A percentile compares a stretch with the other conserved stretches of the same genome.
Conservation (phyloP, 37 sponge, comb jelly and placozoan genomes). For the Cladorhizidae sp. region DNA sequence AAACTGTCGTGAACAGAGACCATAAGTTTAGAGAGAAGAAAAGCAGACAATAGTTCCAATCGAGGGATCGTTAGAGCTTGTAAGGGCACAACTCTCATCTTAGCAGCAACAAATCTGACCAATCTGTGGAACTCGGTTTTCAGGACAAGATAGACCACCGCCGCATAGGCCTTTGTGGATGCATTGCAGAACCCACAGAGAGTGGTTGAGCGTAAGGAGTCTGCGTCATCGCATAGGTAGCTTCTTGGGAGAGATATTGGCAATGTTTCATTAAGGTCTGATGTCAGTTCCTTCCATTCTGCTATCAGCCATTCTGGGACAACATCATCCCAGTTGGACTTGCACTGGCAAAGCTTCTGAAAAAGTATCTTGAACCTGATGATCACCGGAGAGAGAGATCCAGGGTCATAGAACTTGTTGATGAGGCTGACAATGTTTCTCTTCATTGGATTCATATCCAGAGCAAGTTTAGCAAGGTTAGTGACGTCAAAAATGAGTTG, state of each 20-base stretch:
- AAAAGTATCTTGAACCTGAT: conserved; percentile 57
- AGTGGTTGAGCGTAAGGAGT: not conserved
- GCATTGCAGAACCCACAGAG: conserved; percentile 68
- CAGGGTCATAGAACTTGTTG: conserved; percentile 58
- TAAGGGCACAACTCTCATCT: conserved; percentile 53
- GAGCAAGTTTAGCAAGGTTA: conserved; percentile 13
- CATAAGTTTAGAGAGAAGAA: conserved; percentile 44
- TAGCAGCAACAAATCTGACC: conserved; percentile 44
- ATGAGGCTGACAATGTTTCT: conserved; percentile 36
- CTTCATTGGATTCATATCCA: conserved; percentile 34
- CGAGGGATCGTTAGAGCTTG: conserved; percentile 47
- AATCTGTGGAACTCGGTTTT: not conserved
- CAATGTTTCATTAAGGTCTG: conserved; percentile 8
- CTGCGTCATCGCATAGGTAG: not conserved
- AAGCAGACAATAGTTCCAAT: conserved; percentile 45
- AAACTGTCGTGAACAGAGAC: conserved; percentile 17
- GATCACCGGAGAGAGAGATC: conserved; percentile 49
- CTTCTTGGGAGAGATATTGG: conserved; percentile 44
- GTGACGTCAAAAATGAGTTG: conserved; percentile 33
- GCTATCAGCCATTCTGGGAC: conserved; percentile 14
- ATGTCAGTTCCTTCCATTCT: conserved; percentile 40
- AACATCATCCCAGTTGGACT: conserved; percentile 45
- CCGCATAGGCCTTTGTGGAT: conserved; percentile 50
- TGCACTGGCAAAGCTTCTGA: conserved; percentile 42
- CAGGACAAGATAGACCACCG: conserved; percentile 43